Evolutionary conservation across 2,797 vertebrate genomes (phyloP).

Genomic region (Lemur catta): DNA sequence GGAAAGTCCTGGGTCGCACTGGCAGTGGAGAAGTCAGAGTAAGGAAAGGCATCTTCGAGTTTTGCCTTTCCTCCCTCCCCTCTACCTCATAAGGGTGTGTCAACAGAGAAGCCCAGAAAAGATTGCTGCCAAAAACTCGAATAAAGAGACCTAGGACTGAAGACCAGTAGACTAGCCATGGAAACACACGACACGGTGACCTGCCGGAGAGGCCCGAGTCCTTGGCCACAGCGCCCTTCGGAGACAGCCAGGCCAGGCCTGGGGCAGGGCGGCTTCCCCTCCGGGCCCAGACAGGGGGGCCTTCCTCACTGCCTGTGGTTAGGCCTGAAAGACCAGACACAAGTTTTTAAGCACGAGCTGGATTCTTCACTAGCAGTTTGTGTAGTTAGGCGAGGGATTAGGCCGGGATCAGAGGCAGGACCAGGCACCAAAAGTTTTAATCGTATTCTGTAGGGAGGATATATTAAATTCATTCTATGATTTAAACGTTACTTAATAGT

Average conservation of each 20-base stretch:
- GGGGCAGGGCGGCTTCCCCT: fast-evolving
- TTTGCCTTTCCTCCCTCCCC: neutral
- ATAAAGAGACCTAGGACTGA: neutral
- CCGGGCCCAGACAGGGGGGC: too few relatives aligned
- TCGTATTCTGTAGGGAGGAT: neutral
- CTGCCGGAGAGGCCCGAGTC: fast-evolving
- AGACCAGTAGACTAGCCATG: too few relatives aligned
- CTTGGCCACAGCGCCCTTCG: fast-evolving
- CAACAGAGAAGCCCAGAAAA: neutral
- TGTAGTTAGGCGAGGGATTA: neutral
- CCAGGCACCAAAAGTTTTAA: neutral
- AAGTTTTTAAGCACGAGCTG: neutral
- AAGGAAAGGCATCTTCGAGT: too few relatives aligned
- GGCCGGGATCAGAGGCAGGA: neutral
- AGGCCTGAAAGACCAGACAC: neutral
- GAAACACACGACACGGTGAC: fast-evolving
- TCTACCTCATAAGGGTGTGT: neutral
- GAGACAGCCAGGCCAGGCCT: neutral
- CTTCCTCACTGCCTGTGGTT: fast-evolving
- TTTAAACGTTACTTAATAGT: conserved; percentile 49
- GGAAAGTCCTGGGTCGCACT: neutral
- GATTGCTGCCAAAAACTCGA: neutral
- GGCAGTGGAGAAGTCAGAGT: neutral
- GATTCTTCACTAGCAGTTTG: neutral
- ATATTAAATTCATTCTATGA: neutral